These are phyloP conservation scores for Chlamydotis undulata DNA, from an alignment of 2,113 vertebrate species.

Conservation along the genomic window DNA sequence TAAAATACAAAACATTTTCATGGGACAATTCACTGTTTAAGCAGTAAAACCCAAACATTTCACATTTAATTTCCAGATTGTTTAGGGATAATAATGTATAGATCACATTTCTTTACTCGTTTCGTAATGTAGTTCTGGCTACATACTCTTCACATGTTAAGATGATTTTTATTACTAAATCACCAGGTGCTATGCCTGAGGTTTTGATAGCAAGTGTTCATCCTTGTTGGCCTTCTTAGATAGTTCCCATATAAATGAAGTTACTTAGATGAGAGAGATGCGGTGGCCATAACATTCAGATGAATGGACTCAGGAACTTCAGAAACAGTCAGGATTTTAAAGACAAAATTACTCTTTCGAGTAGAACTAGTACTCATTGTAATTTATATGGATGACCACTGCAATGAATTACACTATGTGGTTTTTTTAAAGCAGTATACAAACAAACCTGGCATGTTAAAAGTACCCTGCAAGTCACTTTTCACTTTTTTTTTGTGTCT, in stretches of 20 bases:
- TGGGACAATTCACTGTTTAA: background rate
- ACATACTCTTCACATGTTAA: background rate
- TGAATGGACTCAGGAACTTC: background rate
- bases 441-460: background rate
- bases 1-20: background rate
- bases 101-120: background rate
- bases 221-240: background rate
- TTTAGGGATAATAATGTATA: background rate
- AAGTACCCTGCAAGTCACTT: background rate
- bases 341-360: background rate
- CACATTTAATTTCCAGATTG: background rate
- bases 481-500: background rate
- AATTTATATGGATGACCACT: background rate
- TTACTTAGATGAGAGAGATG: background rate
- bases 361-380: background rate
- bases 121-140: background rate
- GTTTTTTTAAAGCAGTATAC: background rate
- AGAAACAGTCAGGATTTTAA: background rate
- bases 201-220: background rate
- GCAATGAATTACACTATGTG: background rate
- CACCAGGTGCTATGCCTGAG: background rate
- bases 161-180: background rate
- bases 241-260: background rate
- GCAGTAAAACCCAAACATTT: background rate
- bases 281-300: background rate